Conservation (phyloP, 2,797 vertebrate genomes). For the Sphenopsis melanotis region DNA sequence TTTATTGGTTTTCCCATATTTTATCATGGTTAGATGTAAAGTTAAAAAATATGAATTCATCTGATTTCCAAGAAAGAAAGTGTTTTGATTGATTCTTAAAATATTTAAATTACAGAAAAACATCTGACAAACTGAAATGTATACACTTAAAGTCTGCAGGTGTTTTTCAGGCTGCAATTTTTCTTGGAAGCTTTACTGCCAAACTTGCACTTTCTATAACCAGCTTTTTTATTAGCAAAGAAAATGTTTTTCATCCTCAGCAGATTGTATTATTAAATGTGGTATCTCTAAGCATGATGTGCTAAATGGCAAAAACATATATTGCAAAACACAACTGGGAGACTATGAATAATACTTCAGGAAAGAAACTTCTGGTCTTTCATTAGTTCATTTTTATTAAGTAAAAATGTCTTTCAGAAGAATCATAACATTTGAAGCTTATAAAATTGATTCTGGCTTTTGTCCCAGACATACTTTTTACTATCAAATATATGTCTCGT, state of each 20-base stretch:
- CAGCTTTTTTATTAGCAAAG: slow-evolving; percentile 42
- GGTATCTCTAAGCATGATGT: slow-evolving; percentile 2
- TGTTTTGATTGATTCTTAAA: slow-evolving; percentile 44
- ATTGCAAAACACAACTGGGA: not conserved
- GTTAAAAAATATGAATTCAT: slow-evolving; percentile 10
- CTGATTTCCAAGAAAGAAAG: not conserved
- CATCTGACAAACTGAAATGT: slow-evolving; percentile 17
- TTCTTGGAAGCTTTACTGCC: slow-evolving; percentile 32
- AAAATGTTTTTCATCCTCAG: slow-evolving; percentile 44
- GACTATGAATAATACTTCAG: not conserved
- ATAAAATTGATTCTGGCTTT: not conserved
- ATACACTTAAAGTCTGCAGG: slow-evolving; percentile 3
- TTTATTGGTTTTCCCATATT: not conserved
- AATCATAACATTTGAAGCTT: not conserved
- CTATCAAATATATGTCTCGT: not conserved
- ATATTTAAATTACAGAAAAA: slow-evolving; percentile 34
- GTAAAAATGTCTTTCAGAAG: not conserved
- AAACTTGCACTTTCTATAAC: slow-evolving; percentile 45
- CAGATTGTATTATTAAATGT: slow-evolving; percentile 39
- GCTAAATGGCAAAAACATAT: slow-evolving; percentile 7
- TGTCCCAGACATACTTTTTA: not conserved
- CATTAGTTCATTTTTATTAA: slow-evolving; percentile 11
- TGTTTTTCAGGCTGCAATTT: slow-evolving; percentile 38
- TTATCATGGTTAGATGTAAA: not conserved
- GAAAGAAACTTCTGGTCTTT: slow-evolving; percentile 1